phyloP scores from a whole-genome alignment of 2,113 vertebrate genomes.

The Ptilorrhoa leucosticta region DNA sequence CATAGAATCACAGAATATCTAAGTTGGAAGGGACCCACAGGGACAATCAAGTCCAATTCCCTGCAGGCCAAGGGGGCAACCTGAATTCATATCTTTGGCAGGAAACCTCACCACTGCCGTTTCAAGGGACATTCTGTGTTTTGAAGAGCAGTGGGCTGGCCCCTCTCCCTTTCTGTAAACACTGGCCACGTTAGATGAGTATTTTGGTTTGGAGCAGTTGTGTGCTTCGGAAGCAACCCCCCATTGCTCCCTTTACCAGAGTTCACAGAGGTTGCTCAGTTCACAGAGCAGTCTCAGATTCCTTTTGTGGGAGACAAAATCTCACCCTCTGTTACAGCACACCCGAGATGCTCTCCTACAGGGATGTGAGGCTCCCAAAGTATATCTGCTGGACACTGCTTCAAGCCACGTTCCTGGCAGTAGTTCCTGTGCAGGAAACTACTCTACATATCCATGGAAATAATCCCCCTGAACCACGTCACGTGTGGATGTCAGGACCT shows the following conservation, averaged over 20 bases:
- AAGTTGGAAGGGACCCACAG: background rate
- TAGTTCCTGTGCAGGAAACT: background rate
- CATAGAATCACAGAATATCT: background rate
- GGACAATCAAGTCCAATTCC: background rate
- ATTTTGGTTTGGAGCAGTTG: background rate
- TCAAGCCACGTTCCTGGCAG: background rate
- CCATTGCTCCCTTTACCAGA: background rate
- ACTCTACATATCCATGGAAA: background rate
- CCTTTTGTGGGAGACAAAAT: background rate
- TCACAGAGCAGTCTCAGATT: rapidly evolving
- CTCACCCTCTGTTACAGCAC: background rate
- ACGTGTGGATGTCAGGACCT: background rate
- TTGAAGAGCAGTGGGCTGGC: background rate
- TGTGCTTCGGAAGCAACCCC: background rate
- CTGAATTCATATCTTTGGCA: background rate
- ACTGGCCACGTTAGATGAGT: background rate
- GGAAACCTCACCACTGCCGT: background rate
- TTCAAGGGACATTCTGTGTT: background rate
- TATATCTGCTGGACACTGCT: too few species aligned
- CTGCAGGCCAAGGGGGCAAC: background rate
- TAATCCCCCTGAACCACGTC: rapidly evolving
- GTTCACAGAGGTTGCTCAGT: background rate
- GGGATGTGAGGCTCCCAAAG: background rate
- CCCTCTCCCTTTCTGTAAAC: background rate
- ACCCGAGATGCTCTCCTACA: background rate